These are phyloP conservation scores for Nyctereutes procyonoides DNA, from an alignment of 2,113 vertebrate genomes.

Conservation along the genomic window DNA sequence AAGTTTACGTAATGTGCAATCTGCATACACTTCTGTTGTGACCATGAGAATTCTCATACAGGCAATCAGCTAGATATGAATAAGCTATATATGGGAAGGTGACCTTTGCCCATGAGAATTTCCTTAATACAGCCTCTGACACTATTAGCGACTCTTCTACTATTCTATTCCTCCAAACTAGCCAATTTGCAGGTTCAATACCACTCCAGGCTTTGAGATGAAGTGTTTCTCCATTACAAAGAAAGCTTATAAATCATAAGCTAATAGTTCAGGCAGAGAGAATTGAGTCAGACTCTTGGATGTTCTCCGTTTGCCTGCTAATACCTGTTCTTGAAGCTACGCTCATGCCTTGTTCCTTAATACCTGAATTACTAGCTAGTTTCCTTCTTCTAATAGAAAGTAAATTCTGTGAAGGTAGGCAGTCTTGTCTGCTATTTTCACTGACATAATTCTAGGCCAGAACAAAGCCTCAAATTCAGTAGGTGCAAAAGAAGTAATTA, in stretches of 20 bases:
- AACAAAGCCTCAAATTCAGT: neutral
- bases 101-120: neutral
- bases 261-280: neutral
- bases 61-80: neutral
- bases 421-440: neutral
- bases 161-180: neutral
- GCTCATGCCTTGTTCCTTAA: neutral
- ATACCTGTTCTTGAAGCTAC: neutral
- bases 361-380: neutral
- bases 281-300: neutral
- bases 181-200: neutral
- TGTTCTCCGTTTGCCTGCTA: neutral
- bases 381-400: slow-evolving; percentile 3
- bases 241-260: neutral
- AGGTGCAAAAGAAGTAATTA: neutral
- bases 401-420: neutral
- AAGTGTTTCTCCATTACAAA: neutral
- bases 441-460: neutral
- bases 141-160: neutral
- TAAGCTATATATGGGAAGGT: neutral
- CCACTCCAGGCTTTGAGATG: neutral
- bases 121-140: neutral
- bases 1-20: neutral
- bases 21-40: neutral
- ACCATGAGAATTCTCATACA: neutral